Conservation (phyloP, 2,113 vertebrate species). For the Sphyrna mokarran region DNA sequence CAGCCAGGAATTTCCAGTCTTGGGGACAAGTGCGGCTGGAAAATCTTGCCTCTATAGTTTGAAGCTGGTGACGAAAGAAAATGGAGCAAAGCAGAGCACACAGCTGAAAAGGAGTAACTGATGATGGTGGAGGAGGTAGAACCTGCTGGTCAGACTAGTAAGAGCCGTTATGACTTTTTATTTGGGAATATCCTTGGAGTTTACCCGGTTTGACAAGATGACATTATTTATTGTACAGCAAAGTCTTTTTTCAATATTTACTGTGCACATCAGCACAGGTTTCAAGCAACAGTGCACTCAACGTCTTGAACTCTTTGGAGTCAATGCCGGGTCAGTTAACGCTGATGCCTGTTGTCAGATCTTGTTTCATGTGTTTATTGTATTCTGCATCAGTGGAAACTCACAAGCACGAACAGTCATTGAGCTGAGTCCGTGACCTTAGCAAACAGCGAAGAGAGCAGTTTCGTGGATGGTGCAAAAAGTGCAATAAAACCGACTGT, state of each 20-base stretch:
- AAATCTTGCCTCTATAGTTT: background rate
- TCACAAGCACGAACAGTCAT: background rate
- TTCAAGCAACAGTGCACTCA: background rate
- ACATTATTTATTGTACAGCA: background rate
- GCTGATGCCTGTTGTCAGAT: constrained; percentile 20
- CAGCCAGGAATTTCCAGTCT: no score
- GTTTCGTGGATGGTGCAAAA: constrained; percentile 15
- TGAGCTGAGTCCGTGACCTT: background rate
- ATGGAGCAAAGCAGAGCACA: background rate
- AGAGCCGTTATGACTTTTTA: background rate
- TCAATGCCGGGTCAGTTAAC: background rate
- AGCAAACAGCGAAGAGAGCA: background rate
- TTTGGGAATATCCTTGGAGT: background rate
- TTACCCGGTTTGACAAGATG: background rate
- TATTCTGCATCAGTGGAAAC: constrained; percentile 31
- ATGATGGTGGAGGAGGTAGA: background rate
- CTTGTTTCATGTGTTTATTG: constrained; percentile 22
- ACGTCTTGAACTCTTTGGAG: background rate
- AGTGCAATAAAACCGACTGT: background rate
- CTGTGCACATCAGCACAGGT: background rate
- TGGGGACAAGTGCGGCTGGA: no score
- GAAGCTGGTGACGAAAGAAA: background rate
- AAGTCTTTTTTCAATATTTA: background rate
- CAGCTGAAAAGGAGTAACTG: background rate
- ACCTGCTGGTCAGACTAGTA: background rate